Conservation (phyloP, 2,888 invertebrate species). For the Hecatera dysodea region DNA sequence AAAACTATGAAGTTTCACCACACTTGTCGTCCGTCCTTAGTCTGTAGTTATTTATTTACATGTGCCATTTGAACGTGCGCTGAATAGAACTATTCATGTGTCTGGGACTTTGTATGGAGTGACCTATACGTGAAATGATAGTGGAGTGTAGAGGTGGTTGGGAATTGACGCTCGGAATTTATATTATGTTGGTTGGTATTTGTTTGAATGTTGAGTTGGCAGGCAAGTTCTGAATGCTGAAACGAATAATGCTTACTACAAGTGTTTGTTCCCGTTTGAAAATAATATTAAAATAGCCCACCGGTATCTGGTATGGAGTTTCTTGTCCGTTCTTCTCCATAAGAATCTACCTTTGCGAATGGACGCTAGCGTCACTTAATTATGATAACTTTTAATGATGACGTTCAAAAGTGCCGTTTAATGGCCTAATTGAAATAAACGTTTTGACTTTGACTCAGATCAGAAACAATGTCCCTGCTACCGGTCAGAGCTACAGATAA, state of each 20-base stretch:
- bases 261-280: neutral
- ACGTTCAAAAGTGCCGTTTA: too few relatives aligned
- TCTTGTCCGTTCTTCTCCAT: too few relatives aligned
- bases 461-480: too few relatives aligned
- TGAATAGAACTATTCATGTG: slow-evolving; percentile 50
- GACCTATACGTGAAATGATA: slow-evolving; percentile 20
- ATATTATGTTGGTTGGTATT: neutral
- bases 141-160: neutral
- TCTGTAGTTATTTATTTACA: slow-evolving; percentile 55
- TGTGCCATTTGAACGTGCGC: slow-evolving; percentile 49
- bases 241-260: neutral
- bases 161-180: slow-evolving; percentile 13
- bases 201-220: neutral
- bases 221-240: neutral
- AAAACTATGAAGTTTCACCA: slow-evolving; percentile 4
- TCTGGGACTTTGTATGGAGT: slow-evolving; percentile 21
- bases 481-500: too few relatives aligned
- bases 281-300: too few relatives aligned
- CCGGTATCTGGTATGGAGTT: too few relatives aligned
- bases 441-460: too few relatives aligned
- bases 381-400: too few relatives aligned
- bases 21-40: slow-evolving; percentile 2
- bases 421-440: too few relatives aligned
- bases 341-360: too few relatives aligned
- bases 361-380: too few relatives aligned